Evolutionary conservation across 1,140 invertebrate species (phyloP).

Genomic region (Drosophila mojavensis): DNA sequence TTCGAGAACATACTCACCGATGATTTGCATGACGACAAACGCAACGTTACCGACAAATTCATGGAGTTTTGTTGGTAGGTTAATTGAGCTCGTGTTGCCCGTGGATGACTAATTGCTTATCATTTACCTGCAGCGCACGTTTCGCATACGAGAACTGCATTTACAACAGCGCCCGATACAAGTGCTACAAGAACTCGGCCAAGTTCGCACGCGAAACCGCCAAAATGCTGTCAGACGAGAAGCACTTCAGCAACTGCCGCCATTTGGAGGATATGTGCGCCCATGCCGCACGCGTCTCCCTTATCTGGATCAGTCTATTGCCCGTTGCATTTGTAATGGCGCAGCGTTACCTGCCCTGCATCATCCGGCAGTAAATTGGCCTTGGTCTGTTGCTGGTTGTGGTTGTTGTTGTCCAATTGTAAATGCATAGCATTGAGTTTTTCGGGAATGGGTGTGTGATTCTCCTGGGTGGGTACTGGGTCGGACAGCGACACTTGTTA

Average conservation of each 20-base stretch:
- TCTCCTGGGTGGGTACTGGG: conserved; percentile 58
- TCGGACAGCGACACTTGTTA: conserved; percentile 69
- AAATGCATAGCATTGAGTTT: conserved; percentile 67
- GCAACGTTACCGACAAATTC: conserved; percentile 76
- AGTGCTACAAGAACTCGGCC: conserved; percentile 80
- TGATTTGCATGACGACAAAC: conserved; percentile 64
- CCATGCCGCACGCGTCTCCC: conserved; percentile 7
- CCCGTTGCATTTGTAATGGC: conserved; percentile 22
- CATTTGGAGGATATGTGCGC: conserved; percentile 68
- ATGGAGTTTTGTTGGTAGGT: conserved; percentile 81
- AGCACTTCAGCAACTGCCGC: conserved; percentile 78
- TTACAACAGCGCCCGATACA: conserved; percentile 79
- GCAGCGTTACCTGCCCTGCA: conserved; percentile 23
- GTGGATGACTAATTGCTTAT: background rate
- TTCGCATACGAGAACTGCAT: conserved; percentile 82
- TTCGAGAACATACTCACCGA: conserved; percentile 75
- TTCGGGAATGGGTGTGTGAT: conserved; percentile 40
- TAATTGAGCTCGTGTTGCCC: background rate
- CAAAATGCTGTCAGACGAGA: conserved; percentile 81
- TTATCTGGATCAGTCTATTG: conserved; percentile 22
- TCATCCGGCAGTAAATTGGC: conserved; percentile 15
- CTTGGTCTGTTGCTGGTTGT: conserved; percentile 12
- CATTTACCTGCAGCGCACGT: conserved; percentile 62
- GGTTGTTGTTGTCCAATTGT: conserved; percentile 50
- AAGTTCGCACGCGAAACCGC: conserved; percentile 78